phyloP scores from a whole-genome alignment of 2,113 vertebrate genomes.

The Physeter macrocephalus region DNA sequence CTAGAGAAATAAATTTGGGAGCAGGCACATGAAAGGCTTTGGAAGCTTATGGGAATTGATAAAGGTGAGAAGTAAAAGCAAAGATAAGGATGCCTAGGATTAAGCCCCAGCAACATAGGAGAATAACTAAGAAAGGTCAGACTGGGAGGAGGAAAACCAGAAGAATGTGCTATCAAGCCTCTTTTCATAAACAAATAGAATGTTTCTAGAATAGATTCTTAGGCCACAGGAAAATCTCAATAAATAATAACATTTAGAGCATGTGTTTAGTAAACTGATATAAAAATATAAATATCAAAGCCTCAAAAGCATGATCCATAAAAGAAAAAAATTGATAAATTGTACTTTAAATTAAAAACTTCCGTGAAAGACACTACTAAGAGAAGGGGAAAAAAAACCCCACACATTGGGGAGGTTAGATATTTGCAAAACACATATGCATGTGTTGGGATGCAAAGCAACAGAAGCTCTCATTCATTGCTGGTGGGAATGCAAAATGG shows the following conservation, averaged over 20 bases:
- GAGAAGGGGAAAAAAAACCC: neutral
- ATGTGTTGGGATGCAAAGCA: neutral
- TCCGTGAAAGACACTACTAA: neutral
- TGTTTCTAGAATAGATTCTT: neutral
- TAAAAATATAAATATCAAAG: neutral
- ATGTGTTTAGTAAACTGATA: neutral
- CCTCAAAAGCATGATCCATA: neutral
- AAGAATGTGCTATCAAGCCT: neutral
- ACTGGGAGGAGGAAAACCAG: neutral
- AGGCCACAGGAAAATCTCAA: neutral
- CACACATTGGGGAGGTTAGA: neutral
- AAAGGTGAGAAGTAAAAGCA: neutral
- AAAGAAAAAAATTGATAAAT: neutral
- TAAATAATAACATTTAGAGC: neutral
- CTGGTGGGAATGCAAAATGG: neutral
- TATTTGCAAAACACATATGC: neutral
- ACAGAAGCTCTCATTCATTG: neutral
- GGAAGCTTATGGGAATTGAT: neutral
- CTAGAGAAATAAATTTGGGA: neutral
- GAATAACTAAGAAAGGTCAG: neutral
- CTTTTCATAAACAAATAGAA: neutral
- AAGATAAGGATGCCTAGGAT: neutral
- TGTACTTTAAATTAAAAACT: neutral
- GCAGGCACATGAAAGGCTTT: neutral
- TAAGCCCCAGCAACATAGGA: neutral